These are phyloP conservation scores for Cetonia aurata DNA, from an alignment of 2,888 invertebrate species.

Conservation along the genomic window DNA sequence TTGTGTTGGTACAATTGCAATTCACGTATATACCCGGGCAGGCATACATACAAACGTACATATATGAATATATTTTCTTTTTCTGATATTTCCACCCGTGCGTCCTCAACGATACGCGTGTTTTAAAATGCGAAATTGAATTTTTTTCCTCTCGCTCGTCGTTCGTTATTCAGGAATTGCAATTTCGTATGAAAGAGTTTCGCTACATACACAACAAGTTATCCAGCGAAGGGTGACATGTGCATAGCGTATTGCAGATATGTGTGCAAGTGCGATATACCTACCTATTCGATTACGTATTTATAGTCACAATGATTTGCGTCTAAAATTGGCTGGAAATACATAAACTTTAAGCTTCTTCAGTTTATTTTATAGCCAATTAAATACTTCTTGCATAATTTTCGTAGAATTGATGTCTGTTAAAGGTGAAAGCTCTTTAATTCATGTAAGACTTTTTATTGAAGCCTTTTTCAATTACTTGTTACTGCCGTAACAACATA, in stretches of 20 bases:
- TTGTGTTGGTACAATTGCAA: conserved; percentile 10
- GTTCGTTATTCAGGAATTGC: conserved; percentile 8
- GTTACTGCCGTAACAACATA: no score
- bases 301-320: not conserved
- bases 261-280: not conserved
- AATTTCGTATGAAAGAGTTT: conserved; percentile 14
- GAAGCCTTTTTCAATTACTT: no score
- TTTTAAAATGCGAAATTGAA: conserved; percentile 31
- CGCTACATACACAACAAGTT: not conserved
- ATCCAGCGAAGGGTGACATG: not conserved
- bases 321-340: no score
- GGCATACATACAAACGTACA: not conserved
- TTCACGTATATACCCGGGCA: not conserved
- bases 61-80: conserved; percentile 7
- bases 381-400: no score
- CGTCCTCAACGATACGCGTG: conserved; percentile 22
- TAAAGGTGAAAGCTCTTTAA: no score
- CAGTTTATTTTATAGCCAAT: no score
- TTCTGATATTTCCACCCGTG: conserved; percentile 12
- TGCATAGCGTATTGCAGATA: conserved; percentile 1
- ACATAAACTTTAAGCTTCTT: no score
- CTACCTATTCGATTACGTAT: no score
- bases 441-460: no score
- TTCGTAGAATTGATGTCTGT: no score
- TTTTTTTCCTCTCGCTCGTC: conserved; percentile 9